Percentiles rank a stretch among this genome's conserved stretches.
Conservation (phyloP, 2,888 invertebrate species). For the Melanostoma mellinum region DNA sequence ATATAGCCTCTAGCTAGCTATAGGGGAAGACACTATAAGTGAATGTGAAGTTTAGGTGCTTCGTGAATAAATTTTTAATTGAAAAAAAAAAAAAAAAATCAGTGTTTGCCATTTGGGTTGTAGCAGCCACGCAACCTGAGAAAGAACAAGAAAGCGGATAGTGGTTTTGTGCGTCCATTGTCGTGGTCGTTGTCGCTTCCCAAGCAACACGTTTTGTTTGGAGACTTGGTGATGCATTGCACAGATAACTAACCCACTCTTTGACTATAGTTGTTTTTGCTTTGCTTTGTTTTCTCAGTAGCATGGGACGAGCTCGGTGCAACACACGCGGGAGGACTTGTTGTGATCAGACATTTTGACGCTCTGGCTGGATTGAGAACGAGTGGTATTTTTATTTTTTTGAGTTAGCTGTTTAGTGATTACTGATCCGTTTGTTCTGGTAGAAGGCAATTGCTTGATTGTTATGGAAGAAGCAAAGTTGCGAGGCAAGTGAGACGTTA, state of each 20-base stretch:
- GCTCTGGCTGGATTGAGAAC: slow-evolving; percentile 36
- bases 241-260: slow-evolving; percentile 66
- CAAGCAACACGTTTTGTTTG: slow-evolving; percentile 32
- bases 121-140: slow-evolving; percentile 38
- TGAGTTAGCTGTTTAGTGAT: slow-evolving; percentile 18
- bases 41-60: slow-evolving; percentile 51
- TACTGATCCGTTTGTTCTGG: too few species aligned
- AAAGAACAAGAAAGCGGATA: neutral
- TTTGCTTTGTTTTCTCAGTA: neutral
- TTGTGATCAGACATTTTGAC: slow-evolving; percentile 56
- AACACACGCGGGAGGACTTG: slow-evolving; percentile 57
- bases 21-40: neutral
- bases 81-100: neutral
- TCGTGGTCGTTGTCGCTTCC: slow-evolving; percentile 11
- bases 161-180: neutral
- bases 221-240: slow-evolving; percentile 6
- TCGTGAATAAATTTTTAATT: slow-evolving; percentile 68
- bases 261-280: slow-evolving; percentile 8
- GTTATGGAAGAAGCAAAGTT: too few species aligned
- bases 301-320: neutral
- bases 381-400: slow-evolving; percentile 12
- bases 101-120: slow-evolving; percentile 29
- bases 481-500: too few species aligned
- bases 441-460: too few species aligned
- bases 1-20: slow-evolving; percentile 40